A percentile compares a stretch with the other conserved stretches of the same genome.
Evolutionary conservation across 2,888 invertebrate genomes (phyloP).

Genomic region (Exephanes ischioxanthus): DNA sequence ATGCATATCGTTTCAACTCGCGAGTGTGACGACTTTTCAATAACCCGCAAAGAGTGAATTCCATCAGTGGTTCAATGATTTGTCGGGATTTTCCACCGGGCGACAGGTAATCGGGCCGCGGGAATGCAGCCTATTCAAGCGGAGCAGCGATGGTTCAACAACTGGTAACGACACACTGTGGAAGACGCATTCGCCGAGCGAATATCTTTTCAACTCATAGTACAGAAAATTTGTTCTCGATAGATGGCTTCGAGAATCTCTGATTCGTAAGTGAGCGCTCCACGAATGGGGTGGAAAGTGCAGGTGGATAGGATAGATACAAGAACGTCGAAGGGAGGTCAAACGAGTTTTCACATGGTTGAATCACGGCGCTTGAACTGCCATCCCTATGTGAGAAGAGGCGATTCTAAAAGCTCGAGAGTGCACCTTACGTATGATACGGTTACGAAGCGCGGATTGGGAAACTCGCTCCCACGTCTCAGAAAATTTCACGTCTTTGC

Average conservation of each 20-base stretch:
- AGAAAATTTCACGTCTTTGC: background rate
- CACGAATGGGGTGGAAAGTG: slow-evolving; percentile 11
- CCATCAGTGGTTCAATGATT: background rate
- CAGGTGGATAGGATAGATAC: slow-evolving; percentile 20
- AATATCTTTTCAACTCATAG: background rate
- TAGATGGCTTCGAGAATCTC: background rate
- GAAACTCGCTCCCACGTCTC: background rate
- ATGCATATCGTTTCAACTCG: background rate
- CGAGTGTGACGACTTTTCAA: background rate
- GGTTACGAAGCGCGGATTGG: background rate
- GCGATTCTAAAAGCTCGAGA: slow-evolving; percentile 7
- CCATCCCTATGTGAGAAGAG: background rate
- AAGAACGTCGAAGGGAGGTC: background rate
- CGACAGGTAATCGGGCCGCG: background rate
- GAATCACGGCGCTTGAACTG: slow-evolving; percentile 8
- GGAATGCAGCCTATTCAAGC: background rate
- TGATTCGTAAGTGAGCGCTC: slow-evolving; percentile 9
- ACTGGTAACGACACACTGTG: background rate
- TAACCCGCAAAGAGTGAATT: background rate
- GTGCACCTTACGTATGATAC: slow-evolving; percentile 6
- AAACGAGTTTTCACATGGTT: slow-evolving; percentile 30
- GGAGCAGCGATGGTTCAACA: background rate
- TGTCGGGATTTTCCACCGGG: background rate
- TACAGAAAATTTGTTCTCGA: background rate
- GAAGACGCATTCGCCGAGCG: background rate